phyloP scores from a whole-genome alignment of 2,888 invertebrate species.

The Ophioninae sp. region DNA sequence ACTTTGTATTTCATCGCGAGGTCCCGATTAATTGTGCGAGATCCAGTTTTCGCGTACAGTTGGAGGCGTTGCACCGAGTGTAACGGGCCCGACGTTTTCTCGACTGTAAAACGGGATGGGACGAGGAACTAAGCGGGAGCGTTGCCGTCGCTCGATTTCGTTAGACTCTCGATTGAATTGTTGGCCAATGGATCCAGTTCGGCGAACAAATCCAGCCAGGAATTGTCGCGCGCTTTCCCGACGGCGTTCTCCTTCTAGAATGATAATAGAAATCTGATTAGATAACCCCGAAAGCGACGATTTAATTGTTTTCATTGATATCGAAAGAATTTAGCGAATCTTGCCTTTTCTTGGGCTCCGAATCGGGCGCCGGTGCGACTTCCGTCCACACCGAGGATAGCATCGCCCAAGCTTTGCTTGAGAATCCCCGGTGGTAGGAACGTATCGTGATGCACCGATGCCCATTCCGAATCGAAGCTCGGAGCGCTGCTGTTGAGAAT shows the following conservation, averaged over 20 bases:
- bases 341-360: constrained; percentile 25
- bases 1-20: background rate
- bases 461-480: constrained; percentile 71
- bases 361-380: background rate
- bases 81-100: too few relatives aligned
- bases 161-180: constrained; percentile 84
- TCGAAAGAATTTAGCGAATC: background rate
- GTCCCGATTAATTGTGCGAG: background rate
- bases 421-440: constrained; percentile 77
- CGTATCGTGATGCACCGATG: constrained; percentile 72
- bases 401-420: constrained; percentile 78
- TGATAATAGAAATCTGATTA: constrained; percentile 44
- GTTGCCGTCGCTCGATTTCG: constrained; percentile 73
- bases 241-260: constrained; percentile 71
- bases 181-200: constrained; percentile 96
- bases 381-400: constrained; percentile 66
- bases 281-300: background rate
- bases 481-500: constrained; percentile 70
- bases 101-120: background rate
- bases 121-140: constrained; percentile 74
- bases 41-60: background rate
- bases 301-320: constrained; percentile 10
- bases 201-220: constrained; percentile 95
- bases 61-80: background rate
- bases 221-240: constrained; percentile 82